phyloP scores from a whole-genome alignment of 2,113 vertebrate genomes.

The Pteruthius melanotis region DNA sequence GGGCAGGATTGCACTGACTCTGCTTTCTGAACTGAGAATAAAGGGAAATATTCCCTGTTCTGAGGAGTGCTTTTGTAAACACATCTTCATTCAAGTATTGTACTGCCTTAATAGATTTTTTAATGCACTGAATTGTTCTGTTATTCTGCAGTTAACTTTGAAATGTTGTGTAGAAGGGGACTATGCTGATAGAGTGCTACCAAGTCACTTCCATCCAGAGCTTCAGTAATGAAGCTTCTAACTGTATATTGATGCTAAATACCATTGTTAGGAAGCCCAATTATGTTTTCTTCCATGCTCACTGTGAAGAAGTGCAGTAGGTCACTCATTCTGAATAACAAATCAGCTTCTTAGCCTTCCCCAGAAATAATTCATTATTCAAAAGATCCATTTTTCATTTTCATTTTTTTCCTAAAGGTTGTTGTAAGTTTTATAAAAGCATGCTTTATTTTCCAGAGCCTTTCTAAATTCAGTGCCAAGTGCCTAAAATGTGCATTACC shows the following conservation, averaged over 20 bases:
- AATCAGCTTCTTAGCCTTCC: conserved; percentile 19
- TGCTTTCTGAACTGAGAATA: background rate
- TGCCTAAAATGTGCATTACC: background rate
- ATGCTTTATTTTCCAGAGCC: background rate
- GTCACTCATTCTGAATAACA: conserved; percentile 34
- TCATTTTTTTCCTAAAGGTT: background rate
- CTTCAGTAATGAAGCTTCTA: background rate
- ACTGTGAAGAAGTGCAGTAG: background rate
- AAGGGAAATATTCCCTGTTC: background rate
- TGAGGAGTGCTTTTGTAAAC: conserved; percentile 10
- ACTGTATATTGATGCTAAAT: conserved; percentile 17
- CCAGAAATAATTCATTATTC: background rate
- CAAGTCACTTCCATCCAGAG: background rate
- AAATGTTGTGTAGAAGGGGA: conserved; percentile 17
- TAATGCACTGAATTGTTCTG: conserved; percentile 37
- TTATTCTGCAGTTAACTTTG: conserved; percentile 59
- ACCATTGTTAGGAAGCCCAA: background rate
- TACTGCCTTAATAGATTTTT: conserved; percentile 57
- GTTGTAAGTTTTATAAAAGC: background rate
- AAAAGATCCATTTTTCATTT: background rate
- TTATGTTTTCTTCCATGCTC: background rate
- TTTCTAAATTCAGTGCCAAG: background rate
- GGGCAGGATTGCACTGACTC: background rate
- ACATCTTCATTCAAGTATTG: conserved; percentile 38
- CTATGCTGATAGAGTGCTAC: conserved; percentile 18